Evolutionary conservation across 2,797 vertebrate species (phyloP).

Genomic region (Urophycis tenuis): DNA sequence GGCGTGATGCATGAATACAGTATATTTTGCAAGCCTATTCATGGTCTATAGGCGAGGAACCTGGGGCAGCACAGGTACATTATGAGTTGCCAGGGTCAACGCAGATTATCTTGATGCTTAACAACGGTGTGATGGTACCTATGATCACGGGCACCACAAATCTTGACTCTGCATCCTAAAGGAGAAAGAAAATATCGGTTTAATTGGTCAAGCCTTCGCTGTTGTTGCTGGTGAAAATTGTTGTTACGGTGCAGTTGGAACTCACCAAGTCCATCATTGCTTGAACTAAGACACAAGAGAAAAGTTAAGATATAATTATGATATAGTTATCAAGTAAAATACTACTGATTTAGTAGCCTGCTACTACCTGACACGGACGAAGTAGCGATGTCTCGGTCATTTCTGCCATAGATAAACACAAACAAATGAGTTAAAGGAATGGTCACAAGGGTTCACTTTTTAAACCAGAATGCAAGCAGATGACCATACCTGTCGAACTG

Average conservation of each 20-base stretch:
- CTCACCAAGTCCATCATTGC: background rate
- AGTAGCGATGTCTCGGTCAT: background rate
- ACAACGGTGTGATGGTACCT: background rate
- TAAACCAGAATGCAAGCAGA: no score
- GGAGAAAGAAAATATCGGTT: slow-evolving; percentile 34
- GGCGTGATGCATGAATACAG: no score
- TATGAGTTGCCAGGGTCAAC: no score
- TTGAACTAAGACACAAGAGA: background rate
- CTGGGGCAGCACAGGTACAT: no score
- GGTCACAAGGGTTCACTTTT: no score
- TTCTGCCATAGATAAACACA: background rate
- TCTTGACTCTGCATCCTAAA: background rate
- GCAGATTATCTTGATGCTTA: no score
- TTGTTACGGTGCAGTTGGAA: background rate
- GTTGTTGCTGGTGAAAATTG: no score
- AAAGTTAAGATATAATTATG: background rate
- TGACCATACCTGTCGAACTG: no score
- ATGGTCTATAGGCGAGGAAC: no score
- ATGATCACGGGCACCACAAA: background rate
- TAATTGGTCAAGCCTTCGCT: background rate
- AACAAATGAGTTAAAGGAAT: background rate
- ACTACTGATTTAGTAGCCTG: background rate
- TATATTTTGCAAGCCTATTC: no score
- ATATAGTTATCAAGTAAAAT: background rate
- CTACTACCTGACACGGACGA: background rate